Evolutionary conservation across 2,113 vertebrate species (phyloP).

Genomic region (Scalopus aquaticus): DNA sequence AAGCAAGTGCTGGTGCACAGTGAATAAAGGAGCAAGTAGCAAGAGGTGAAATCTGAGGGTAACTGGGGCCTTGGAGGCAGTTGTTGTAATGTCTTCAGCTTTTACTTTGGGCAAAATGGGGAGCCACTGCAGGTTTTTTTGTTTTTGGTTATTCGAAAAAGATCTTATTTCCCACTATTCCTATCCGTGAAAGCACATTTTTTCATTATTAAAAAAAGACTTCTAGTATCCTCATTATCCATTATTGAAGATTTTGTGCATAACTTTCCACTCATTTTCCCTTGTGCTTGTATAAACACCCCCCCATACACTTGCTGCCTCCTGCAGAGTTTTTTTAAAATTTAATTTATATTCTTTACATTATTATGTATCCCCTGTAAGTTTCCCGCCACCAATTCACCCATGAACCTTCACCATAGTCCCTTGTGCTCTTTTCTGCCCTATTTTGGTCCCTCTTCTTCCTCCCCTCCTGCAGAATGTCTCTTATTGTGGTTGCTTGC

Average conservation of each 20-base stretch:
- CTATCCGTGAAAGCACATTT: neutral
- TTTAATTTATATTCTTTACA: too few species aligned
- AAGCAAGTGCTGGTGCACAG: neutral
- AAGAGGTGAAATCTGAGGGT: neutral
- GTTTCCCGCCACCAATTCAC: too few species aligned
- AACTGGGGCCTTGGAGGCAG: neutral
- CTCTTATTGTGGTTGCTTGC: too few species aligned
- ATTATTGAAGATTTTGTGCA: conserved; percentile 30
- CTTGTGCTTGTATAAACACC: neutral
- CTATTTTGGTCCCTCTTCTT: too few species aligned
- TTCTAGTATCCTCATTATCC: neutral
- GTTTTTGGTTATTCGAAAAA: conserved; percentile 20
- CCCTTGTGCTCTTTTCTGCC: too few species aligned
- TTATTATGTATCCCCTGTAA: too few species aligned
- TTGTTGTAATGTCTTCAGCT: neutral
- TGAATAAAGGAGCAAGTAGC: neutral
- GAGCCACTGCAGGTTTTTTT: neutral
- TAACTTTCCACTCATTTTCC: neutral
- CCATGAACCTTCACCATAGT: too few species aligned
- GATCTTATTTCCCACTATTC: too few species aligned
- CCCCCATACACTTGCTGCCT: neutral
- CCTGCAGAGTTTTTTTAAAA: too few species aligned
- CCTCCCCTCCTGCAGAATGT: too few species aligned
- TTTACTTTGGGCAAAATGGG: conserved; percentile 33
- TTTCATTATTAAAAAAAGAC: conserved; percentile 6